Evolutionary conservation across 2,797 vertebrate genomes (phyloP), one percentile per base, ranked within the genome.

Genomic region (Sebastes oblongus): DNA sequence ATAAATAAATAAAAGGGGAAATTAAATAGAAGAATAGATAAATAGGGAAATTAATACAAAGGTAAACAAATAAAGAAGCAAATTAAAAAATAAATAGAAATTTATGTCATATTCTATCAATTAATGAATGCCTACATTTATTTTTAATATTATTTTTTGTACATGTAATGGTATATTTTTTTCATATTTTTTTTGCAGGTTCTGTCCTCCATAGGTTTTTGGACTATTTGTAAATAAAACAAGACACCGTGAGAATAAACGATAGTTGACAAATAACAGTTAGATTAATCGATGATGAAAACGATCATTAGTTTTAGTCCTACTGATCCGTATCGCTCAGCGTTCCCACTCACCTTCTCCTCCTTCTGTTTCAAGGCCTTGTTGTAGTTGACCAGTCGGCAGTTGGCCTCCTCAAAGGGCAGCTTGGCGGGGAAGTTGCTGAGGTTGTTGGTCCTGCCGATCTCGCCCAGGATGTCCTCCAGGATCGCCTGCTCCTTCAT

Each of bases 311-410:
- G 13, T 27, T 18, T 22, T 24, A 25, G 62, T 4, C 22, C 22
- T 25, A 25, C 5, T 42, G 39, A 42, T 42, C 39, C 13, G 39
- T 42, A 14, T 14, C 39, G 39, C 24, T 46, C 24, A 0, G 34
- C 0, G 10, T n/a, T 10, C 13, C 39, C 46, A 20, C 18, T 13
- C 75, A 94, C 90, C 92, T 94, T 94, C 50, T 94, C 93, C 79
- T 92, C 90, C 85, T 94, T 94, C 75, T 95, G 96, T 87, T 96
- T 96, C 72, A 95, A 92, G 3, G 94, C 95, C 93, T 96, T 98
- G 83, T 97, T 99, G 93, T 97, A 99, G 72, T 97, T 97, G 80
- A 99, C 97, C 88, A 99, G 96, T 10, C 98, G 95, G 79, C 94
- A 93, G 89, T 99, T 99, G 71, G 98, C 98, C 94, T 99, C 97